Evolutionary conservation across 2,113 vertebrate species (phyloP), one percentile per base, ranked within the genome.

Genomic region (Pavo muticus): DNA sequence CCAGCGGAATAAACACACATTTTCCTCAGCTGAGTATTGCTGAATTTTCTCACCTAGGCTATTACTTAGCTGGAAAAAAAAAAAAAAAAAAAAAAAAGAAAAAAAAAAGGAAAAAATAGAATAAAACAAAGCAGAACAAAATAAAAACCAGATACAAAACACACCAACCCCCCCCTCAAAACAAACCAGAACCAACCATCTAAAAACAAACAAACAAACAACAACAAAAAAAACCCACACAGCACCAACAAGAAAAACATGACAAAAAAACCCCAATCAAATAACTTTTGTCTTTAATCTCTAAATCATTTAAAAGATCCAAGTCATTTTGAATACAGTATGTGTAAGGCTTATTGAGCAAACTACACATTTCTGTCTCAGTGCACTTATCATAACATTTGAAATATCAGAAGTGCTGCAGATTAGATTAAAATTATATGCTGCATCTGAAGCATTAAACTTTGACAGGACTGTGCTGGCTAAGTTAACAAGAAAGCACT

Each of bases 371-470:
- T 93, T 92, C 24, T 81, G 11, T 61, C 25, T 92, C 67, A 39
- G 24, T 79, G 44, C 19, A 65, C 27, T 13, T 61, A 92, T 68
- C 50, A 63, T 52, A 64, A 19, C 39, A 6, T 72, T 87, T 82
- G 70, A 93, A 82, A 84, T 82, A 89, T 76, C 69, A 79, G 12
- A 20, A 32, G 5, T 65, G 21, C 13, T 88, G 10, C 63, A 30
- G 25, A 75, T 79, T 90, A 68, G 19, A 68, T 74, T 78, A 84
- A 94, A 95, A 89, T 93, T 19, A 72, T 52, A 52, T 57, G 30
- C 14, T 71, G 20, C 30, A 72, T 69, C 52, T 54, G 44, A 89
- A 78, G 40, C 25, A 87, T 87, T 82, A 88, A 79, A 87, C 23
- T 78, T 89, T 79, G 80, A 89, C 73, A 92, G 45, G 27, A 70